phyloP scores from a whole-genome alignment of 2,888 invertebrate genomes.

The Hydraecia micacea region DNA sequence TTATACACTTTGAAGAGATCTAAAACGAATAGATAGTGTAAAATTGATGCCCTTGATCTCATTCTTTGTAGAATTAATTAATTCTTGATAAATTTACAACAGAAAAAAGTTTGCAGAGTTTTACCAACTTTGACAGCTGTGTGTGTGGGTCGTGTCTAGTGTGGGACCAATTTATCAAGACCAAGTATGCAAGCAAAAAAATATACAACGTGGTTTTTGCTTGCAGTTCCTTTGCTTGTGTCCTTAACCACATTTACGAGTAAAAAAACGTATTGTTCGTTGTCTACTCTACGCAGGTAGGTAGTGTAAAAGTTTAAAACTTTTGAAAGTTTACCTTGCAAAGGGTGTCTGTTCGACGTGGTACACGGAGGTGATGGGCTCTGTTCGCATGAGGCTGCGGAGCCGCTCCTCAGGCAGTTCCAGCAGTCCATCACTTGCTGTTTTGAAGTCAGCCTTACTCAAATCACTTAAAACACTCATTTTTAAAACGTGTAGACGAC shows the following conservation, averaged over 20 bases:
- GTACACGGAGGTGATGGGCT: conserved; percentile 94
- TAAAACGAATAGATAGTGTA: neutral
- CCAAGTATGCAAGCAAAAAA: conserved; percentile 51
- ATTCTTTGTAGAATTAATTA: conserved; percentile 19
- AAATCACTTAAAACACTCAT: conserved; percentile 90
- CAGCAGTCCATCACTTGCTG: conserved; percentile 93
- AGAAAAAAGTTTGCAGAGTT: conserved; percentile 56
- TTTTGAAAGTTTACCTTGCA: conserved; percentile 92
- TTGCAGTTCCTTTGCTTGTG: conserved; percentile 52
- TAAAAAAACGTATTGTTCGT: conserved; percentile 52
- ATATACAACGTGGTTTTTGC: conserved; percentile 48
- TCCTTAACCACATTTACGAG: conserved; percentile 37
- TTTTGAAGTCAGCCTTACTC: conserved; percentile 90
- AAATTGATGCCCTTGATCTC: conserved; percentile 35
- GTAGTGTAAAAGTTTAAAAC: conserved; percentile 38
- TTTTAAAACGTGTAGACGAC: conserved; percentile 88
- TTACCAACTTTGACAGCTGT: conserved; percentile 43
- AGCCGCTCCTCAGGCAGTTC: conserved; percentile 93
- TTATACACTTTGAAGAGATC: conserved; percentile 6
- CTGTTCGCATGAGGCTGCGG: conserved; percentile 92
- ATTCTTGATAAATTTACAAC: conserved; percentile 11
- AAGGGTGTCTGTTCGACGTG: conserved; percentile 96
- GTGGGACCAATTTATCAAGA: conserved; percentile 57
- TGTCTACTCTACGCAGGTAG: conserved; percentile 37
- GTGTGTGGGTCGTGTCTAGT: conserved; percentile 36